Evolutionary conservation across 64 coral and sea anemone species (phyloP), one percentile per base, ranked within the genome.

Genomic region (Hydrozoanthus tunicans): DNA sequence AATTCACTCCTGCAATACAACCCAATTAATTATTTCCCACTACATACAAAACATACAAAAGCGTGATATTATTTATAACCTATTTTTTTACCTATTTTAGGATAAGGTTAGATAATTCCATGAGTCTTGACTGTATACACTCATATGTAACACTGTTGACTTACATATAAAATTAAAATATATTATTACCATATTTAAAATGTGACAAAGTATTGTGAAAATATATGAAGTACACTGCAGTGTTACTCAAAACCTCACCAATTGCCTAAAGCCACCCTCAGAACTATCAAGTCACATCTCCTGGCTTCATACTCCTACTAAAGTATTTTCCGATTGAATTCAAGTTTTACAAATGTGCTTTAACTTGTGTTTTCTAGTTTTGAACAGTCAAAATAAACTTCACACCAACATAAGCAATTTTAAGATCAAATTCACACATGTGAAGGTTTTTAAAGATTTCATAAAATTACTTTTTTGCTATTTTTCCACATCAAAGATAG

Each of bases 1-100:
- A 73, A 25, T 86, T 11, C 68, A 59, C 61, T 53, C 25, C 17
- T 67, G 63, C 27, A 61, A 74, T 62, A 79, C 55, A 24, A 86
- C 53, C 83, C 83, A 73, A 17, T 88, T 88, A 72, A 74, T 51
- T 86, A 86, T 70, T 73, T 59, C 56, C 32, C 84, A 58, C 68
- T 88, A 88, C 84, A 88, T 88, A 88, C 84, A 88, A 88, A 73
- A 58, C 84, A 75, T 88, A 88, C 69, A 88, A 75, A 88, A 88
- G 68, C 84, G 54, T 86, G 83, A 12, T 88, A 88, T 88, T 88
- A 88, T 88, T 88, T 88, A 88, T 88, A 88, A 88, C 84, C 69
- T 88, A 88, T 73, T 59, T 1, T 43, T 2, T 58, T 73, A 88
- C 68, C 32, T 59, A 88, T 75, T 15, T 79, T 60, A 58, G 17